These are phyloP conservation scores for Bergia sp. DNA, from an alignment of 92 coral and sea anemone species.

Conservation along the genomic window DNA sequence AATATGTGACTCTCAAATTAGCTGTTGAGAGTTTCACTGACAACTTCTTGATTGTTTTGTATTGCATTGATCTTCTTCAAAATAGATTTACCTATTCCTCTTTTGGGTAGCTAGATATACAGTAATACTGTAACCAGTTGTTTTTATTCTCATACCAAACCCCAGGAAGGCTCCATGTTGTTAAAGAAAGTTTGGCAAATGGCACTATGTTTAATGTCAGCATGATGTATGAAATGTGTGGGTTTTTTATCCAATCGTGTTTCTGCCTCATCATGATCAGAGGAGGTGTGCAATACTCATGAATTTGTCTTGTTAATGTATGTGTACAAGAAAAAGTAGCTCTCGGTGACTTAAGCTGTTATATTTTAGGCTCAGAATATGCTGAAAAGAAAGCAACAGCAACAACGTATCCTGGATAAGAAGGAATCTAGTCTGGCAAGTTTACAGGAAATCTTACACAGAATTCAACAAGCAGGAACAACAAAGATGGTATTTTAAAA, in stretches of 20 bases:
- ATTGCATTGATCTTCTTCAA: too few relatives aligned
- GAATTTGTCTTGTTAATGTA: neutral
- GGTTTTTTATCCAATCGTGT: too few relatives aligned
- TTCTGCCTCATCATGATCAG: too few relatives aligned
- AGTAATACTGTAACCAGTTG: too few relatives aligned
- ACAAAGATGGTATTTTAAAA: constrained; percentile 30
- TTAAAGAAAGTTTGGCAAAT: neutral
- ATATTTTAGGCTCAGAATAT: constrained; percentile 26
- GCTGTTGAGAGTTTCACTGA: too few relatives aligned
- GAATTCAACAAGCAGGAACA: constrained; percentile 46
- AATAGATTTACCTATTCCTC: too few relatives aligned
- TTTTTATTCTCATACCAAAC: too few relatives aligned
- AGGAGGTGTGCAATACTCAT: too few relatives aligned
- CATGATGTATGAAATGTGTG: neutral
- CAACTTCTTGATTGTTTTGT: too few relatives aligned
- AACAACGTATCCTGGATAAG: constrained; percentile 36
- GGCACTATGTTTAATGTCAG: neutral
- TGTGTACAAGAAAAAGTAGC: neutral
- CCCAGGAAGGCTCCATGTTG: too few relatives aligned
- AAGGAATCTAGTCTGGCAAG: constrained; percentile 40
- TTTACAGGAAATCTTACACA: constrained; percentile 35
- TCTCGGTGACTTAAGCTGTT: neutral
- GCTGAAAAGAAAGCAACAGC: constrained; percentile 33
- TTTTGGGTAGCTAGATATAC: too few relatives aligned
- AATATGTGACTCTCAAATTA: too few relatives aligned